Evolutionary conservation across 2,888 invertebrate species (phyloP).

Genomic region (Lithophane leautieri): DNA sequence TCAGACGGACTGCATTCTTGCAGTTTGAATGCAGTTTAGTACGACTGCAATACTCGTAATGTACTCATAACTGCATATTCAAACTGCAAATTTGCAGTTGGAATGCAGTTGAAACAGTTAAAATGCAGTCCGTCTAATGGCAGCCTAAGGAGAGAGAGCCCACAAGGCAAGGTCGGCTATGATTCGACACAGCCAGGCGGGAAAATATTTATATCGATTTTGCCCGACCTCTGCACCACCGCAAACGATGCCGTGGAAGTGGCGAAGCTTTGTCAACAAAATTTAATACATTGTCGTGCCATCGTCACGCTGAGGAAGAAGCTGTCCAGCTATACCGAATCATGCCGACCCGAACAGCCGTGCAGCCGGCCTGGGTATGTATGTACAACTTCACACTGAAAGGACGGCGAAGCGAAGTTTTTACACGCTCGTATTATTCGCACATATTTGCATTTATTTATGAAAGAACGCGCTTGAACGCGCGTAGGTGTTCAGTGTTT

Average conservation of each 20-base stretch:
- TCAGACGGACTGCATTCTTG: too few species aligned
- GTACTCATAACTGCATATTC: too few species aligned
- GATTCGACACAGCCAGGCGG: too few species aligned
- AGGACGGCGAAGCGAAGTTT: background rate
- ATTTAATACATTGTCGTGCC: too few species aligned
- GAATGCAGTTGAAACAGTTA: too few species aligned
- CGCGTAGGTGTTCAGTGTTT: too few species aligned
- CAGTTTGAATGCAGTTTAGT: too few species aligned
- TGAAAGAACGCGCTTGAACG: background rate
- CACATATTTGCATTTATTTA: conserved; percentile 20
- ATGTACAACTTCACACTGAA: background rate
- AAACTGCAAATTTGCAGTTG: too few species aligned
- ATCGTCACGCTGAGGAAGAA: background rate
- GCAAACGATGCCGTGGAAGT: background rate
- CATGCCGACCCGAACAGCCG: background rate
- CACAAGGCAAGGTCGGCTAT: background rate
- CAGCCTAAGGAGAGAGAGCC: background rate
- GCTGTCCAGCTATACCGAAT: background rate
- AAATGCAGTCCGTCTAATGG: too few species aligned
- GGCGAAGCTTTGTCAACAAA: background rate
- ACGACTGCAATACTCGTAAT: too few species aligned
- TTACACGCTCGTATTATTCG: background rate
- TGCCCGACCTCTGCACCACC: background rate
- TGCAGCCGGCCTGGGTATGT: too few species aligned
- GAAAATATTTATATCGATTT: background rate